Evolutionary conservation across 2,113 vertebrate genomes (phyloP).

Genomic region (Pterocles gutturalis): DNA sequence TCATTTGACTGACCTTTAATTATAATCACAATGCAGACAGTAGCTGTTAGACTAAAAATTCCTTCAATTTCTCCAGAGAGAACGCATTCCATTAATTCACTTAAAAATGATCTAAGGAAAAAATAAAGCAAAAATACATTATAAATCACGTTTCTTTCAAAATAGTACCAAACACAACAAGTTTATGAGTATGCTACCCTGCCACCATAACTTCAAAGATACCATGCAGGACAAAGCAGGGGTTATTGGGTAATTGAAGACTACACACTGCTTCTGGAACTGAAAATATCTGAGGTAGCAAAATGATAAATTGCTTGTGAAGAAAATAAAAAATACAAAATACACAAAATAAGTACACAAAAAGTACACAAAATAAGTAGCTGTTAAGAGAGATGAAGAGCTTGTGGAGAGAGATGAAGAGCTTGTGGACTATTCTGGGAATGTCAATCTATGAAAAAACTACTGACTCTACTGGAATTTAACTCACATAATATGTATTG

Average conservation of each 20-base stretch:
- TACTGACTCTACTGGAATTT: neutral
- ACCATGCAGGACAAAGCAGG: neutral
- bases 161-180: neutral
- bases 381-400: neutral
- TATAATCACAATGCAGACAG: slow-evolving; percentile 76
- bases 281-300: neutral
- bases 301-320: neutral
- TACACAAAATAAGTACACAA: neutral
- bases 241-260: neutral
- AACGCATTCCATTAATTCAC: slow-evolving; percentile 80
- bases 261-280: neutral
- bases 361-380: neutral
- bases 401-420: neutral
- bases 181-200: neutral
- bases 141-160: neutral
- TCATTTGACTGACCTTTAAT: slow-evolving; percentile 80
- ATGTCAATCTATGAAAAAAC: neutral
- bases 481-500: neutral
- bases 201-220: neutral
- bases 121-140: neutral
- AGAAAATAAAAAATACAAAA: neutral
- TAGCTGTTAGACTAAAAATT: slow-evolving; percentile 82
- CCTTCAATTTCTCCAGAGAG: slow-evolving; percentile 83
- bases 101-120: slow-evolving; percentile 84
- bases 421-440: neutral